Evolutionary conservation across 2,113 vertebrate species (phyloP).

Genomic region (Myiopsitta monachus): DNA sequence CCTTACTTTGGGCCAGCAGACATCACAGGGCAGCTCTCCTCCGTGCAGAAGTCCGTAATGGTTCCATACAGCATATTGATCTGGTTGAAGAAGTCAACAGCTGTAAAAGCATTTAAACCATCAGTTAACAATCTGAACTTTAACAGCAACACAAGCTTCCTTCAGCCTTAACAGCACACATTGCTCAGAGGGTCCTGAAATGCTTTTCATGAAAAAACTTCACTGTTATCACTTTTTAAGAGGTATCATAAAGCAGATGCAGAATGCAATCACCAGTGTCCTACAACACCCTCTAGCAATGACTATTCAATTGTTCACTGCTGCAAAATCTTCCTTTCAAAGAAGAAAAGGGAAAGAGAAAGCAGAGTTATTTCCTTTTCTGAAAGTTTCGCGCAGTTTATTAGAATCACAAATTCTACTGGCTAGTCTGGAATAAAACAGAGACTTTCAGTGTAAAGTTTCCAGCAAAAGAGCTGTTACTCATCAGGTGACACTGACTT

Average conservation of each 20-base stretch:
- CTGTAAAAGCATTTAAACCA: slow-evolving; percentile 60
- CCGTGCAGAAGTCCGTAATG: slow-evolving; percentile 88
- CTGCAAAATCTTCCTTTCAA: background rate
- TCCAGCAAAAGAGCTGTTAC: background rate
- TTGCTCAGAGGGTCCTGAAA: background rate
- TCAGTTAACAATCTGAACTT: background rate
- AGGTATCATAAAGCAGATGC: background rate
- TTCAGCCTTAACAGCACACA: background rate
- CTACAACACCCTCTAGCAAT: background rate
- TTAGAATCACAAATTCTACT: background rate
- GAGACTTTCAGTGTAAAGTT: background rate
- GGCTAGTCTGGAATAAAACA: background rate
- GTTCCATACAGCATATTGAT: slow-evolving; percentile 90
- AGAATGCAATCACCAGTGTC: background rate
- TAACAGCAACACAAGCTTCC: background rate
- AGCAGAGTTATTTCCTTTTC: background rate
- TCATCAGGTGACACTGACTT: background rate
- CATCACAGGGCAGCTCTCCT: slow-evolving; percentile 86
- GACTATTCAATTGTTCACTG: background rate
- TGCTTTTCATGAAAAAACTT: background rate
- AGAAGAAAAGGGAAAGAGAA: background rate
- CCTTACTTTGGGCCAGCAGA: slow-evolving; percentile 88
- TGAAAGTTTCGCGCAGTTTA: background rate
- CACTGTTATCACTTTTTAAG: background rate
- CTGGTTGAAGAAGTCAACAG: slow-evolving; percentile 91